Percentiles rank a stretch among this genome's conserved stretches.
Evolutionary conservation across 2,797 vertebrate genomes (phyloP).

Genomic region (Bufotes viridis): DNA sequence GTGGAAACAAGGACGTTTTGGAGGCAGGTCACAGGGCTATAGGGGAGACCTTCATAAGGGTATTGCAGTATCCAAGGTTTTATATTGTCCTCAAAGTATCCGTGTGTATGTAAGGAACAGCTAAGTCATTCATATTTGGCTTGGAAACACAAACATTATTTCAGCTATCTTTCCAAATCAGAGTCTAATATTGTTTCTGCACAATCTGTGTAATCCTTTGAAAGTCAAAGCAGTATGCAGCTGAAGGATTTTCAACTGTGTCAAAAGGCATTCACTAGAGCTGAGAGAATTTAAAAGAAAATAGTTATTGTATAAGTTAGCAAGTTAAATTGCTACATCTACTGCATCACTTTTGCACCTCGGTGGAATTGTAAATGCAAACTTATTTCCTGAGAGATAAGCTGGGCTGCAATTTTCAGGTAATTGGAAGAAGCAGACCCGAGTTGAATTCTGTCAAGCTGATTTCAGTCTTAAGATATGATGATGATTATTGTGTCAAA

Average conservation of each 20-base stretch:
- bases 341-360: slow-evolving; percentile 61
- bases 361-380: slow-evolving; percentile 68
- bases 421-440: slow-evolving; percentile 73
- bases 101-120: slow-evolving; percentile 1
- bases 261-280: slow-evolving; percentile 62
- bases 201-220: slow-evolving; percentile 47
- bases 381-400: slow-evolving; percentile 66
- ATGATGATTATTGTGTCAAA: slow-evolving; percentile 77
- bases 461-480: slow-evolving; percentile 72
- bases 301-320: slow-evolving; percentile 62
- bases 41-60: neutral
- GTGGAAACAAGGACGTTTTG: neutral
- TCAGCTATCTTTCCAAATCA: slow-evolving; percentile 45
- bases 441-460: slow-evolving; percentile 71
- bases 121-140: slow-evolving; percentile 30
- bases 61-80: neutral
- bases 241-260: slow-evolving; percentile 22
- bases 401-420: slow-evolving; percentile 70
- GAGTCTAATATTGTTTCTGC: slow-evolving; percentile 50
- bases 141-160: slow-evolving; percentile 35
- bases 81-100: slow-evolving; percentile 25
- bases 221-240: slow-evolving; percentile 12
- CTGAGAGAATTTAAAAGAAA: slow-evolving; percentile 63
- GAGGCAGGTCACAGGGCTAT: neutral
- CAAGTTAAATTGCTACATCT: slow-evolving; percentile 65